Percentiles rank a stretch among this genome's conserved stretches.
phyloP scores from a whole-genome alignment of 2,113 vertebrate genomes.

The Chloroceryle aenea region DNA sequence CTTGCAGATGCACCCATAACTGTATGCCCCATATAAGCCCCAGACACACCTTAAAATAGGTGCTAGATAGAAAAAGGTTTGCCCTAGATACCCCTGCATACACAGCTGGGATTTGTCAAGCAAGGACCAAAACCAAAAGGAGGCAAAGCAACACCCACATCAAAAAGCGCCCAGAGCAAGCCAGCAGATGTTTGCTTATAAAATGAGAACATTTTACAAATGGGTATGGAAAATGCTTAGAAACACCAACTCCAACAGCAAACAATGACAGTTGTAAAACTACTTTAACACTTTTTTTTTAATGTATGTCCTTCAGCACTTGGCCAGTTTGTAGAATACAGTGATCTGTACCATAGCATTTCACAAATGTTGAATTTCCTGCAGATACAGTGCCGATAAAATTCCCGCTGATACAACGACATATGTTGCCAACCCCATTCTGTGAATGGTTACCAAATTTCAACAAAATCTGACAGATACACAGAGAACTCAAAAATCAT shows the following conservation, averaged over 20 bases:
- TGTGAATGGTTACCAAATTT: neutral
- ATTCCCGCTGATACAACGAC: neutral
- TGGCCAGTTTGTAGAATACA: neutral
- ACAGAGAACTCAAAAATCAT: neutral
- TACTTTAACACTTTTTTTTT: neutral
- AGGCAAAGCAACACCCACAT: neutral
- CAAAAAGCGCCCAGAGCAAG: neutral
- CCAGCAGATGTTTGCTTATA: fast-evolving
- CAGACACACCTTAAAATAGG: neutral
- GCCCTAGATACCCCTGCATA: neutral
- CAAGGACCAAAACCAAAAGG: neutral
- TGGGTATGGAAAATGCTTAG: neutral
- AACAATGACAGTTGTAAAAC: neutral
- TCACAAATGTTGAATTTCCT: neutral
- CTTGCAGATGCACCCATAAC: neutral
- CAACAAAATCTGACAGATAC: neutral
- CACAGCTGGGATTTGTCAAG: fast-evolving
- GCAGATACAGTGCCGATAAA: neutral
- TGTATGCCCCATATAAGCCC: neutral
- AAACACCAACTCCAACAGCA: neutral
- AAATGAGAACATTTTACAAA: neutral
- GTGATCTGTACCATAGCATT: neutral
- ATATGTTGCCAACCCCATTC: neutral
- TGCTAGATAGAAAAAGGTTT: neutral
- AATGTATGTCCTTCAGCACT: neutral